These are phyloP conservation scores for Scartelaos histophorus DNA, from an alignment of 2,113 vertebrate species.

Conservation along the genomic window DNA sequence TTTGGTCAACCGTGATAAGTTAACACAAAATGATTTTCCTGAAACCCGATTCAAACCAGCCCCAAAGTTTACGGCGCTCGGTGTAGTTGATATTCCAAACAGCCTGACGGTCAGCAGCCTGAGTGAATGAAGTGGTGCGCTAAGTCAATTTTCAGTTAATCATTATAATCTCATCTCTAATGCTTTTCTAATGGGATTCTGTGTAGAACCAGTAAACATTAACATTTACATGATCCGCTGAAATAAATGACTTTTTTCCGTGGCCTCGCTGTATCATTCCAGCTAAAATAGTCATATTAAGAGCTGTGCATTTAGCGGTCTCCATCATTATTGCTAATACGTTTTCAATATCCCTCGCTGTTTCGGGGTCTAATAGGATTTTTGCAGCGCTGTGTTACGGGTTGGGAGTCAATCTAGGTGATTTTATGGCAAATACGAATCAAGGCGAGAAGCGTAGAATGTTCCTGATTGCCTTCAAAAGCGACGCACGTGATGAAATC, in stretches of 20 bases:
- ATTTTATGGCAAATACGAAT: constrained; percentile 61
- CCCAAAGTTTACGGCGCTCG: constrained; percentile 18
- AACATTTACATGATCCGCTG: constrained; percentile 38
- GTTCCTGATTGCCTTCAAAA: constrained; percentile 57
- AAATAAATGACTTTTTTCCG: constrained; percentile 30
- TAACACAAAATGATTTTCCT: not conserved
- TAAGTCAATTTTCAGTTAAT: constrained; percentile 44
- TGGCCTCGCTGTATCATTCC: constrained; percentile 25
- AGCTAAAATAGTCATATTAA: constrained; percentile 33
- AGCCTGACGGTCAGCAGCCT: constrained; percentile 11
- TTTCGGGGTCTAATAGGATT: constrained; percentile 58
- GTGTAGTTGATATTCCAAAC: constrained; percentile 14
- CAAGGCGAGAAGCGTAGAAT: constrained; percentile 52
- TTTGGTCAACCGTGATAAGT: not conserved
- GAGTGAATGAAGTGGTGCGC: constrained; percentile 23
- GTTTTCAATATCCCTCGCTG: constrained; percentile 43
- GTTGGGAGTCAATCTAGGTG: constrained; percentile 53
- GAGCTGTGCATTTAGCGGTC: constrained; percentile 24
- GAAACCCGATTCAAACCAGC: not conserved
- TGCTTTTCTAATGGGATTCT: constrained; percentile 46
- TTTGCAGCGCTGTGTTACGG: constrained; percentile 26
- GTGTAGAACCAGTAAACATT: constrained; percentile 53
- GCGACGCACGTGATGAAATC: constrained; percentile 43
- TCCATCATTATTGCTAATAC: constrained; percentile 48
- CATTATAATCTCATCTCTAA: constrained; percentile 40